Base-by-base conservation (phyloP, 2,113 vertebrate genomes). In the Xiphophorus hellerii region DNA sequence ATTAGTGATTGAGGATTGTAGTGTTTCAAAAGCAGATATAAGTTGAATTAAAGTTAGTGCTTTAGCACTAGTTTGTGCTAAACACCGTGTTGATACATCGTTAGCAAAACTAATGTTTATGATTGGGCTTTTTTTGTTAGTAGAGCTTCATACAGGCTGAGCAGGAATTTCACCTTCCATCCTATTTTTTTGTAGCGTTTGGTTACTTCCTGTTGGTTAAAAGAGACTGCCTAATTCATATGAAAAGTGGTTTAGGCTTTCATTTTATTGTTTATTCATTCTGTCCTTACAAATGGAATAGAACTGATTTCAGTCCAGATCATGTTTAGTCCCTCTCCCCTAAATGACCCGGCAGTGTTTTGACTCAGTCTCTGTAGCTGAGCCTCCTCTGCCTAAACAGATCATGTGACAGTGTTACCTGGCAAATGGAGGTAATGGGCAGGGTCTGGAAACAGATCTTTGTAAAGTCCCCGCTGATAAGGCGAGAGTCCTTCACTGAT, bases 391-490 rank as follows among this genome's bases (percentile, higher is more conserved):
- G 75, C 71, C 27, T 70, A 76, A 70, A 80, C 48, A 62, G 31
- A 80, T 66, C 51, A 54, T 80, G 63, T 80, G 65, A 58, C 73
- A 73, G 87, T 84, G 69, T 80, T 82, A 82, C 66, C 78, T 86
- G 78, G 80, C 85, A 73, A 73, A 77, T 69, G 60, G 44, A 35
- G 67, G 69, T 3, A 3, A 77, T 9, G 4, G 39, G 25, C 25
- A n/a, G 25, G 64, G 62, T 78, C 72, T 82, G 66, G 63, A 64
- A 62, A 27, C 71, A 68, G 74, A 82, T 78, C 64, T 71, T 39
- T 48, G 42, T 61, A 87, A 85, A 81, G 71, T 69, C 58, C 5
- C 62, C 30, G 33, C 69, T 81, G 81, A 61, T 88, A 62, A 77
- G 74, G 31, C 44, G n/a, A 60, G 63, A 48, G 31, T 10, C 44